phyloP scores from a whole-genome alignment of 1,140 invertebrate species.

The Zophobas atratus region DNA sequence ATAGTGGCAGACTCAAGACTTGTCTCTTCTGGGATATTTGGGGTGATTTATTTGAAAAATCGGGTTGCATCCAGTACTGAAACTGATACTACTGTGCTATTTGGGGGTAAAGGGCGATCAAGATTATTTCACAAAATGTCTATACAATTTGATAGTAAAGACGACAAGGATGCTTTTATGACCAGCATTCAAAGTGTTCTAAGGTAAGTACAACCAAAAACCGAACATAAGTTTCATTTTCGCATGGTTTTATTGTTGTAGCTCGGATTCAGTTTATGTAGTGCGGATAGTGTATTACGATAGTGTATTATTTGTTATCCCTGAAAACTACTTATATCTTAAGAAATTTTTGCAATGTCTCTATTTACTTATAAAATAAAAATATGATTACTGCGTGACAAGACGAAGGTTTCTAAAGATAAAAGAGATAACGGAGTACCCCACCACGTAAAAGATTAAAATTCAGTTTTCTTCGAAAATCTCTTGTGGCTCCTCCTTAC shows the following conservation, averaged over 20 bases:
- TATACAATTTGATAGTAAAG: conserved; percentile 1
- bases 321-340: too few species aligned
- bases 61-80: too few species aligned
- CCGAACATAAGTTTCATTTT: conserved; percentile 20
- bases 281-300: conserved; percentile 4
- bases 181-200: background rate
- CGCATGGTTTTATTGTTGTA: conserved; percentile 19
- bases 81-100: too few species aligned
- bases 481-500: too few species aligned
- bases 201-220: conserved; percentile 20
- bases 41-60: conserved; percentile 16
- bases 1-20: conserved; percentile 9
- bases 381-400: too few species aligned
- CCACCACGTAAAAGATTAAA: too few species aligned
- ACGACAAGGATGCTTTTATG: conserved; percentile 5
- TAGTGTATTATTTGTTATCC: background rate
- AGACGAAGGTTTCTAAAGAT: too few species aligned
- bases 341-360: too few species aligned
- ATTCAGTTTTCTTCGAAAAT: too few species aligned
- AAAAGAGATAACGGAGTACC: too few species aligned
- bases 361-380: too few species aligned
- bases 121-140: background rate
- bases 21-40: conserved; percentile 1
- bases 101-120: too few species aligned
- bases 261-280: background rate